A percentile compares a stretch with the other conserved stretches of the same genome.
phyloP scores from a whole-genome alignment of 35 echinoderm and acorn worm species.

The Lytechinus variegatus region DNA sequence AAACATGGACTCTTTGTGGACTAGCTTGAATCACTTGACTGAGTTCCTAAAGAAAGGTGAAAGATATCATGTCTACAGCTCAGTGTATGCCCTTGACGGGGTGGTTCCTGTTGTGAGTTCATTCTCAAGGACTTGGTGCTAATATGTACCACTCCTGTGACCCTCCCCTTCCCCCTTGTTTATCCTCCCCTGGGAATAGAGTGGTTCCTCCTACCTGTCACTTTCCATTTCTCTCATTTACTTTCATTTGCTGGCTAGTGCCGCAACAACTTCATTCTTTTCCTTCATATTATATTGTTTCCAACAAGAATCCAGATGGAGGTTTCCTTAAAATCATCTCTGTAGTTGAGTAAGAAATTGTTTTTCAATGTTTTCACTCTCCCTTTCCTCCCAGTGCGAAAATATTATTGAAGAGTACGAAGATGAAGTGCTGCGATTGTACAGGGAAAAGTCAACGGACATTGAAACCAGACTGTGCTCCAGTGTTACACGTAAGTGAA shows the following conservation, averaged over 20 bases:
- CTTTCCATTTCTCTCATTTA: not conserved
- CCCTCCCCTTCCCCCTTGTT: slow-evolving; percentile 23
- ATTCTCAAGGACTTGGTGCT: not conserved
- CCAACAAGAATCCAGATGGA: not conserved
- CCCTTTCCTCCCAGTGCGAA: slow-evolving; percentile 21
- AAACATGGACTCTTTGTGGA: slow-evolving; percentile 3
- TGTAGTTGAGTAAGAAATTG: not conserved
- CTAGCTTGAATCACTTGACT: not conserved
- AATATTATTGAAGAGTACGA: slow-evolving; percentile 45
- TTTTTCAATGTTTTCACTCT: not conserved
- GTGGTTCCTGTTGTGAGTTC: not conserved
- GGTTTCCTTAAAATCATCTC: not conserved
- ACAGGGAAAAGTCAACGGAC: slow-evolving; percentile 20
- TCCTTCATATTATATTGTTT: not conserved
- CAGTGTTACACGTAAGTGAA: slow-evolving; percentile 26
- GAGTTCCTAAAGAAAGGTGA: not conserved
- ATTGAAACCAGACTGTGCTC: slow-evolving; percentile 37
- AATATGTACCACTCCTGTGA: not conserved
- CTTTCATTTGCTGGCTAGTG: not conserved
- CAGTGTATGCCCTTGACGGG: not conserved
- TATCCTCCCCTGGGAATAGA: not conserved
- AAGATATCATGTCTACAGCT: slow-evolving; percentile 1
- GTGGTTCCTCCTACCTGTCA: slow-evolving; percentile 17
- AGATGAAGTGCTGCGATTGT: slow-evolving; percentile 17
- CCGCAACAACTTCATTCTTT: not conserved